Base-by-base conservation (phyloP, 1,140 invertebrate species). In the Atta texana region DNA sequence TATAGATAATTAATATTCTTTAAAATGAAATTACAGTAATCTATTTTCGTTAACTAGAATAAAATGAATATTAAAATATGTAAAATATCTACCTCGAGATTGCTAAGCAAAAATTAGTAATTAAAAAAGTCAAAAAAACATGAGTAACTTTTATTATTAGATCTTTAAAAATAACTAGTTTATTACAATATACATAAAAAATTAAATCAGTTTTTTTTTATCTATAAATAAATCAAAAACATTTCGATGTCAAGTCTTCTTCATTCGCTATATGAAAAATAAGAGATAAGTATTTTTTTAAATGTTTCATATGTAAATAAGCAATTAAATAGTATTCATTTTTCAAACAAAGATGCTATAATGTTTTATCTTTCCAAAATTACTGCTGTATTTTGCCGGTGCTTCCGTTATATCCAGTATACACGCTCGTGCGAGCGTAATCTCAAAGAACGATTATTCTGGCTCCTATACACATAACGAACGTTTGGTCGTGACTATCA, bases 401-500 rank as follows among this genome's bases (percentile, higher is more conserved):
- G 34, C 28, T 66, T 78, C 39, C 61, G 28, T 78, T 69, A 55
- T 10, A 44, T 21, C 16, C 31, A 34, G 57, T 61, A 86, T 71
- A 89, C 49, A 69, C n/a, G 14, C 61, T 61, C 49, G 76, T 77
- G 59, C 64, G 74, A 69, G 64, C 71, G 63, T 76, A 76, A 87
- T 75, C 72, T 80, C 59, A 66, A 49, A 85, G 61, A 63, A 88
- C 51, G 88, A 85, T 85, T 85, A 68, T 66, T 77, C 28, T 78
- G n/a, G 72, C 61, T 76, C 55, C 8, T n/a, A 39, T n/a, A 39
- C 66, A 44, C 51, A 49, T 72, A 71, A 66, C 57, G 77, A 85
- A 85, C 21, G 55, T 66, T 85, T 61, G 21, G 74, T 87, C 89
- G 78, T 89, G 88, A 81, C 88, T 90, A 90, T 91, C 86, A 78